Percentiles rank a stretch among this genome's conserved stretches.
Conservation (phyloP, 2,888 invertebrate genomes). For the Mylabris sibirica region DNA sequence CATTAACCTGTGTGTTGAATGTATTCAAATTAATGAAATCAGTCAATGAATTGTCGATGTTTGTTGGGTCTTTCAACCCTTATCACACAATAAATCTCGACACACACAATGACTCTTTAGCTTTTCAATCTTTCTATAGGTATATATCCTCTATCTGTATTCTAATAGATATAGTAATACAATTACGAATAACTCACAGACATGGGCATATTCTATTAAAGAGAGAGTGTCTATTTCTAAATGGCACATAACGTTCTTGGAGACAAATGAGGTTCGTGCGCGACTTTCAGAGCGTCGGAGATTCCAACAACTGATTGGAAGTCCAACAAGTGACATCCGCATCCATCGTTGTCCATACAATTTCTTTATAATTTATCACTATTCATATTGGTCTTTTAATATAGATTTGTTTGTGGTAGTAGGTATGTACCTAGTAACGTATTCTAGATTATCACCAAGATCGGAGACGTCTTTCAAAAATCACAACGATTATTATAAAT, state of each 20-base stretch:
- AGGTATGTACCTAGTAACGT: too few species aligned
- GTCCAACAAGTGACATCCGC: constrained; percentile 50
- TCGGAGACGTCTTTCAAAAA: constrained; percentile 15
- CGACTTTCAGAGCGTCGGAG: constrained; percentile 47
- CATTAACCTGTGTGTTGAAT: not conserved
- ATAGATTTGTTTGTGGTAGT: constrained; percentile 53
- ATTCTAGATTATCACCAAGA: constrained; percentile 45
- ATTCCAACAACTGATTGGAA: constrained; percentile 49
- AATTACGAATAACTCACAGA: constrained; percentile 37
- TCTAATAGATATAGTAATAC: constrained; percentile 17
- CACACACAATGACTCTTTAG: constrained; percentile 33
- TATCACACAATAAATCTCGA: constrained; percentile 31
- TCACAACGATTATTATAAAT: not conserved
- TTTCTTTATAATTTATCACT: constrained; percentile 49
- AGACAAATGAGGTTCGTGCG: constrained; percentile 52
- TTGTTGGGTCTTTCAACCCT: constrained; percentile 19
- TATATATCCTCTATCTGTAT: constrained; percentile 18
- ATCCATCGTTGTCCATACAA: constrained; percentile 49
- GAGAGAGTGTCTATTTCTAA: constrained; percentile 36
- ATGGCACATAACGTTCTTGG: constrained; percentile 30
- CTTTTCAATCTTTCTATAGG: too few species aligned
- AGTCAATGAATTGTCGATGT: constrained; percentile 2
- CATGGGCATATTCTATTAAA: constrained; percentile 24
- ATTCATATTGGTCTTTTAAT: constrained; percentile 49
- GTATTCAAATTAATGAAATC: constrained; percentile 9